phyloP scores from a whole-genome alignment of 1,140 invertebrate genomes.

The Drosophila nikananu region DNA sequence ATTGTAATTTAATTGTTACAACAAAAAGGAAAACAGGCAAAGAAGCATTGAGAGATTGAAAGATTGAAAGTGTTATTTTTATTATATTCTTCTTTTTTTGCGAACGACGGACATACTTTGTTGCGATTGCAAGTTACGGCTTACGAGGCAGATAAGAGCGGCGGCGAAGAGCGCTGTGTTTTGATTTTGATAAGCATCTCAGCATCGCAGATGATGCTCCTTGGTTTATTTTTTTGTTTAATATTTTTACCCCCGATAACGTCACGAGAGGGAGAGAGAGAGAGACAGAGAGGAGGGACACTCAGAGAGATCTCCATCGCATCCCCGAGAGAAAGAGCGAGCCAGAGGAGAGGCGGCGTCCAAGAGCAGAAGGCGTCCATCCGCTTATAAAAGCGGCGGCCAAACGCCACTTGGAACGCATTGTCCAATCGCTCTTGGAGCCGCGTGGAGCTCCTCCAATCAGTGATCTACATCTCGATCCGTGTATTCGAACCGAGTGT shows the following conservation, averaged over 20 bases:
- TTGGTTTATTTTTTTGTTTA: not conserved
- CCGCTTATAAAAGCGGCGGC: slow-evolving; percentile 68
- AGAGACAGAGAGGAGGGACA: not conserved
- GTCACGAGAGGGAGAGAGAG: slow-evolving; percentile 17
- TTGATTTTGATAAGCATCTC: slow-evolving; percentile 34
- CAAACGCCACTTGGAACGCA: slow-evolving; percentile 69
- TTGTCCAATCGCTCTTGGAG: slow-evolving; percentile 82
- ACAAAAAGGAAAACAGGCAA: not conserved
- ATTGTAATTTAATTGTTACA: slow-evolving; percentile 5
- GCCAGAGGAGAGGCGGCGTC: not conserved
- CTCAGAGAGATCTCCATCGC: not conserved
- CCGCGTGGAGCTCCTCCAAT: slow-evolving; percentile 80
- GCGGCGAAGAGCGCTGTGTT: slow-evolving; percentile 15
- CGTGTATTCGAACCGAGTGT: slow-evolving; percentile 16
- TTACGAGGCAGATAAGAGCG: slow-evolving; percentile 21
- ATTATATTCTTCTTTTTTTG: not conserved
- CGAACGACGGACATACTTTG: slow-evolving; percentile 11
- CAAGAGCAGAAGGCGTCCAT: slow-evolving; percentile 9
- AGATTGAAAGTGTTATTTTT: slow-evolving; percentile 17
- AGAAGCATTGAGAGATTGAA: slow-evolving; percentile 6
- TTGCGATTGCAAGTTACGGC: slow-evolving; percentile 20
- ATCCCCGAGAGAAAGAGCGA: slow-evolving; percentile 2
- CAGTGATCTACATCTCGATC: slow-evolving; percentile 57
- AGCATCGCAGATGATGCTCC: slow-evolving; percentile 7
- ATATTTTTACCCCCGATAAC: slow-evolving; percentile 28